phyloP scores from a whole-genome alignment of 2,113 vertebrate species.

The Mesitornis unicolor region DNA sequence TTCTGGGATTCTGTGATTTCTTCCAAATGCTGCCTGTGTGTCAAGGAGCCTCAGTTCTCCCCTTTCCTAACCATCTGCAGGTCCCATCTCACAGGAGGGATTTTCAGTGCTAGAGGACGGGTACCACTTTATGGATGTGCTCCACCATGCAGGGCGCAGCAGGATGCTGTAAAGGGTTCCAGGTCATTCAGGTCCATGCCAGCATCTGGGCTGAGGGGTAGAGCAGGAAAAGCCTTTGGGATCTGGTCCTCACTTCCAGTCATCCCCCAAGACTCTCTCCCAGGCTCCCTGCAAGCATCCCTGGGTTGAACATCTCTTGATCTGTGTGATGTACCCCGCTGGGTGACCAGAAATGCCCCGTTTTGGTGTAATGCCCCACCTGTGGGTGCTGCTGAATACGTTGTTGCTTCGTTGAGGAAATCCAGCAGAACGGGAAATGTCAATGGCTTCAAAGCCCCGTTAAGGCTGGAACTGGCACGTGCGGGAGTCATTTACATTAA shows the following conservation, averaged over 20 bases:
- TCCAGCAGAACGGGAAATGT: not conserved
- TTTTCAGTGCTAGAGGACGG: not conserved
- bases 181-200: not conserved
- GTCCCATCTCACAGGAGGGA: fast-evolving
- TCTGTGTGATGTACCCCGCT: fast-evolving
- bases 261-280: fast-evolving
- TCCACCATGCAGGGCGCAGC: fast-evolving
- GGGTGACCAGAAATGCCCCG: not conserved
- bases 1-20: no score
- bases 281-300: fast-evolving
- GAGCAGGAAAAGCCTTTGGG: not conserved
- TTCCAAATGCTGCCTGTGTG: fast-evolving
- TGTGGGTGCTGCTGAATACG: fast-evolving
- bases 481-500: not conserved
- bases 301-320: not conserved
- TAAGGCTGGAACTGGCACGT: not conserved
- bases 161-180: fast-evolving
- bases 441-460: not conserved
- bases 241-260: not conserved
- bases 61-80: not conserved
- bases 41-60: not conserved
- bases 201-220: not conserved
- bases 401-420: not conserved
- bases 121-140: fast-evolving
- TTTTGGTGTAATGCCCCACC: fast-evolving